Evolutionary conservation across 92 coral and sea anemone species (phyloP).

Genomic region (Siderastrea siderea): DNA sequence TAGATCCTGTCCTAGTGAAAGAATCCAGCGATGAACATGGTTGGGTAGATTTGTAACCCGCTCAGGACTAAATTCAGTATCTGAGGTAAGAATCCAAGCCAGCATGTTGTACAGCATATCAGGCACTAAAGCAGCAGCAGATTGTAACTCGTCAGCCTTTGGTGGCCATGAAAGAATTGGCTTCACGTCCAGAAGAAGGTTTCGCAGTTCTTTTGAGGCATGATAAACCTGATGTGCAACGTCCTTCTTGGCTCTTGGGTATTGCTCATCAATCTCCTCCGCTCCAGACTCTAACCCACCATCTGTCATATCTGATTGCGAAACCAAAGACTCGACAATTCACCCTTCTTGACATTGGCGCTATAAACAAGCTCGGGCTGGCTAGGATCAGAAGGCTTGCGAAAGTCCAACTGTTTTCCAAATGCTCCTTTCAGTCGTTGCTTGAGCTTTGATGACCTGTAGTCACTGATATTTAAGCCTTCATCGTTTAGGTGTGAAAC

Average conservation of each 20-base stretch:
- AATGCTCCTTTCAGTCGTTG: constrained; percentile 2
- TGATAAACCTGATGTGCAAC: constrained; percentile 47
- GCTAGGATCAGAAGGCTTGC: neutral
- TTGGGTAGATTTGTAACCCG: constrained; percentile 38
- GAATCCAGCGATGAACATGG: constrained; percentile 33
- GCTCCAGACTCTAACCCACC: constrained; percentile 5
- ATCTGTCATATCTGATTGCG: neutral
- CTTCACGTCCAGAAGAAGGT: constrained; percentile 38
- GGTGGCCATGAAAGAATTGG: constrained; percentile 54
- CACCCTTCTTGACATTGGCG: constrained; percentile 22
- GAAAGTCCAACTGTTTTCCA: constrained; percentile 29
- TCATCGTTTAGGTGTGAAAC: constrained; percentile 22
- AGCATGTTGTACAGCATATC: too few relatives aligned
- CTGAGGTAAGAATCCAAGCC: constrained; percentile 37
- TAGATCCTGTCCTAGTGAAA: neutral
- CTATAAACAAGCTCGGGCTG: constrained; percentile 40
- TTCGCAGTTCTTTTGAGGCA: constrained; percentile 43
- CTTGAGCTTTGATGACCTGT: constrained; percentile 31
- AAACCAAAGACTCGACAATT: neutral
- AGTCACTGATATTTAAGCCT: neutral
- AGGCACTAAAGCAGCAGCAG: constrained; percentile 21
- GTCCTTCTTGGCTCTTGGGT: constrained; percentile 19
- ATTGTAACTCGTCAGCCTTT: constrained; percentile 23
- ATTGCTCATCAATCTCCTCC: neutral
- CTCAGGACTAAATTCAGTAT: neutral